phyloP scores from a whole-genome alignment of 2,888 invertebrate genomes.

The Salticus scenicus region DNA sequence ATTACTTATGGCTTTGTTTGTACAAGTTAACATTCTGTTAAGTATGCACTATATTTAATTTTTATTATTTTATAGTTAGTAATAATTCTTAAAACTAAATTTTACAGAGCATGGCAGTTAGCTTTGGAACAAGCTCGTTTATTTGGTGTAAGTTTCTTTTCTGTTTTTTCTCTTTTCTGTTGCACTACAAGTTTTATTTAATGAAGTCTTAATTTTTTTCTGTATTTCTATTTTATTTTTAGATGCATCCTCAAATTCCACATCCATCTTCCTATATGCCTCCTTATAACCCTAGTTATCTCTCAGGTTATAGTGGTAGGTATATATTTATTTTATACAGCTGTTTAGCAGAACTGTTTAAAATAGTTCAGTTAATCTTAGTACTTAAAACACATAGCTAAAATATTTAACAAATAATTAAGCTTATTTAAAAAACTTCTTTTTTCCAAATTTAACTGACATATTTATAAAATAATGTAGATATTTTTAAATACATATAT shows the following conservation, averaged over 20 bases:
- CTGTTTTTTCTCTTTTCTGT: too few relatives aligned
- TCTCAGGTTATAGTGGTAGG: slow-evolving; percentile 56
- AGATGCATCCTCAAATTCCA: slow-evolving; percentile 60
- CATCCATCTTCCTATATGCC: slow-evolving; percentile 58
- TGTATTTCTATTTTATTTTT: slow-evolving; percentile 4
- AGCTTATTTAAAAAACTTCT: too few relatives aligned
- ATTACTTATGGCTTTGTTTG: too few relatives aligned
- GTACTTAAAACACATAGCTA: too few relatives aligned
- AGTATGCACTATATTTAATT: too few relatives aligned
- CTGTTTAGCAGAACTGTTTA: background rate
- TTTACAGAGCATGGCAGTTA: slow-evolving; percentile 74
- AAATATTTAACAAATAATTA: too few relatives aligned
- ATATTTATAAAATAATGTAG: too few relatives aligned
- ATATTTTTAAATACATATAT: too few relatives aligned
- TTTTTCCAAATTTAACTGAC: too few relatives aligned
- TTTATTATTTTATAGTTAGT: background rate
- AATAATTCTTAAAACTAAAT: background rate
- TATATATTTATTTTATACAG: background rate
- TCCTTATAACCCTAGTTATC: slow-evolving; percentile 55
- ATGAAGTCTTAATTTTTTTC: background rate
- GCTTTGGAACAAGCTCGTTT: slow-evolving; percentile 74
- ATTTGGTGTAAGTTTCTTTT: slow-evolving; percentile 61
- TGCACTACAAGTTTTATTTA: too few relatives aligned
- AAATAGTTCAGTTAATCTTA: background rate
- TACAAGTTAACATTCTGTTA: too few relatives aligned